Evolutionary conservation across 2,888 invertebrate genomes (phyloP).

Genomic region (Lithophane semibrunnea): DNA sequence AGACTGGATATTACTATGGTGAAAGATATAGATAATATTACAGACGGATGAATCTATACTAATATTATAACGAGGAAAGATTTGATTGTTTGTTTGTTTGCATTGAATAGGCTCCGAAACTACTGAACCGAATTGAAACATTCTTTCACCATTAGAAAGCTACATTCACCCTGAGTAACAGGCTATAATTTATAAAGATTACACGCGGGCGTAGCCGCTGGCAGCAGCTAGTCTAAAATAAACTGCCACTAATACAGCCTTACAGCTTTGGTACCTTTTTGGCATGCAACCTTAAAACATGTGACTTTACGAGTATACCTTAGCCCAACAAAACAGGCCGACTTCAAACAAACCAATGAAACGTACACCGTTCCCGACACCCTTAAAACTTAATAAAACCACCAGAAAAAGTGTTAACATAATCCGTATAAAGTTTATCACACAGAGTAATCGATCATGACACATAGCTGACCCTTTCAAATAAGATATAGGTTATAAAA

Average conservation of each 20-base stretch:
- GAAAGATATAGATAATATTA: background rate
- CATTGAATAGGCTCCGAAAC: too few species aligned
- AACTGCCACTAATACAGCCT: background rate
- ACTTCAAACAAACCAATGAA: slow-evolving; percentile 8
- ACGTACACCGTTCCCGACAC: background rate
- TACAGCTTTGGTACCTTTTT: background rate
- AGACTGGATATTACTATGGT: background rate
- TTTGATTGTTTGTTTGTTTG: too few species aligned
- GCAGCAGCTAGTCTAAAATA: background rate
- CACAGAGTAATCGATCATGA: slow-evolving; percentile 36
- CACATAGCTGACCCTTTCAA: slow-evolving; percentile 55
- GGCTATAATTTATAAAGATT: too few species aligned
- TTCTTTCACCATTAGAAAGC: too few species aligned
- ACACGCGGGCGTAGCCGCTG: too few species aligned
- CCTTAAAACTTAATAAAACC: slow-evolving; percentile 49
- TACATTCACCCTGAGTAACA: too few species aligned
- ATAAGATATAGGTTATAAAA: slow-evolving; percentile 55
- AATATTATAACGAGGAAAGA: too few species aligned
- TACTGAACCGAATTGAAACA: too few species aligned
- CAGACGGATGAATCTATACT: too few species aligned
- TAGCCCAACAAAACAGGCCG: background rate
- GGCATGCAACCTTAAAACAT: background rate
- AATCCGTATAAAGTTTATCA: slow-evolving; percentile 42
- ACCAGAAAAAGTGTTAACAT: slow-evolving; percentile 38
- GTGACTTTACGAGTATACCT: background rate